phyloP scores from a whole-genome alignment of 2,888 invertebrate genomes.

The Hesperia comma region DNA sequence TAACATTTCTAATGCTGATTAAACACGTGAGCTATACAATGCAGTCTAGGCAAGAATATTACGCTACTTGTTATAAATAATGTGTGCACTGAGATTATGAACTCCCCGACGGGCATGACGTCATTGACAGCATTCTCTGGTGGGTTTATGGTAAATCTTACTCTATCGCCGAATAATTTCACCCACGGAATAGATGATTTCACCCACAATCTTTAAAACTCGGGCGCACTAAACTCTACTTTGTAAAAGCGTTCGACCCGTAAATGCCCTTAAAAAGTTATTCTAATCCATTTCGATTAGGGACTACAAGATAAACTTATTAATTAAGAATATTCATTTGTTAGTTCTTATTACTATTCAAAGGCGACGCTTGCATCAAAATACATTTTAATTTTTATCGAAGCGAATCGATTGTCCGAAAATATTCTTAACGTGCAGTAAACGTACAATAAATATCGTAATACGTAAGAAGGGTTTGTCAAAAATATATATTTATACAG shows the following conservation, averaged over 20 bases:
- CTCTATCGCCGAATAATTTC: too few relatives aligned
- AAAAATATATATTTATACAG: conserved; percentile 14
- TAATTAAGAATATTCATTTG: conserved; percentile 4
- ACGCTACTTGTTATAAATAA: conserved; percentile 25
- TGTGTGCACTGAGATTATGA: conserved; percentile 28
- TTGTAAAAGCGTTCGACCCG: conserved; percentile 19
- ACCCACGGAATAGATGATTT: neutral
- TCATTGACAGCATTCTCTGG: neutral
- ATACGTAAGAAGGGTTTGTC: conserved; percentile 10
- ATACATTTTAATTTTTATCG: conserved; percentile 16
- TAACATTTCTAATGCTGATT: conserved; percentile 48
- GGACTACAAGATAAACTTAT: conserved; percentile 9
- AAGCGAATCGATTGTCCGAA: neutral
- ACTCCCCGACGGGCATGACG: neutral
- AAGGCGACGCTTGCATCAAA: conserved; percentile 18
- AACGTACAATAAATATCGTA: neutral
- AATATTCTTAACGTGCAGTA: neutral
- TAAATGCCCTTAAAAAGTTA: conserved; percentile 3
- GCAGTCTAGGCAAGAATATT: conserved; percentile 45
- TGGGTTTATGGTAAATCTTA: neutral
- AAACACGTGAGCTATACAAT: conserved; percentile 48
- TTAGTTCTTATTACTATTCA: neutral
- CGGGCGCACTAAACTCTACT: conserved; percentile 2
- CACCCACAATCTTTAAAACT: conserved; percentile 7
- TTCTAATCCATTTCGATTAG: neutral